These are phyloP conservation scores for Thamnophis elegans DNA, from an alignment of 2,797 vertebrate species.

Conservation along the genomic window DNA sequence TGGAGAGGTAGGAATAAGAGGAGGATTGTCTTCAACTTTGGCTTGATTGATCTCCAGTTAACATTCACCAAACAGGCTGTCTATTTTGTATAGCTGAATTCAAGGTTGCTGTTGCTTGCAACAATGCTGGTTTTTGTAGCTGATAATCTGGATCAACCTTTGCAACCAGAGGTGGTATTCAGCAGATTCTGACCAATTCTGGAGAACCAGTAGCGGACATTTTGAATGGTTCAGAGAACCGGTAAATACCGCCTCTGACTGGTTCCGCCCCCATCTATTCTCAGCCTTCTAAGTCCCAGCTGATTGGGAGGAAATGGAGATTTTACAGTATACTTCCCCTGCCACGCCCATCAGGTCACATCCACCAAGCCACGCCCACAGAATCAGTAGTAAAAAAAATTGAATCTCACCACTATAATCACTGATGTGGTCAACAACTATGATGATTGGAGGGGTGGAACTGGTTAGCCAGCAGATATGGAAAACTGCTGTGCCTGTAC, in stretches of 20 bases:
- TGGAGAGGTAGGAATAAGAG: background rate
- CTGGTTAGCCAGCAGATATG: background rate
- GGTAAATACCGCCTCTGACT: too few relatives aligned
- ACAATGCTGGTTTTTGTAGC: background rate
- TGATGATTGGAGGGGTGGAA: background rate
- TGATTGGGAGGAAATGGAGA: too few relatives aligned
- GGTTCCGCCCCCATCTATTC: too few relatives aligned
- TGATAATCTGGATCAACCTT: background rate
- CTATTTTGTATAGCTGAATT: background rate
- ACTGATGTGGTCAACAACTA: background rate
- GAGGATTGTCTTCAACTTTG: background rate
- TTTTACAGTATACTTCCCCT: too few relatives aligned
- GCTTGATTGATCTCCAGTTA: background rate
- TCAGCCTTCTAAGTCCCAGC: too few relatives aligned
- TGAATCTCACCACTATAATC: too few relatives aligned
- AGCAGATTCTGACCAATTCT: too few relatives aligned
- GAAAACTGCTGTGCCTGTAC: background rate
- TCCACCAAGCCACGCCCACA: background rate
- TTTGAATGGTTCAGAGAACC: too few relatives aligned
- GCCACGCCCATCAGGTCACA: too few relatives aligned
- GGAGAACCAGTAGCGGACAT: too few relatives aligned
- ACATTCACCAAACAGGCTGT: background rate
- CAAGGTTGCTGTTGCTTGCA: background rate
- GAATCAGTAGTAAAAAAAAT: too few relatives aligned
- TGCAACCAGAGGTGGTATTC: background rate